phyloP scores from a whole-genome alignment of 2,888 invertebrate species.

The Saturnia japonica region DNA sequence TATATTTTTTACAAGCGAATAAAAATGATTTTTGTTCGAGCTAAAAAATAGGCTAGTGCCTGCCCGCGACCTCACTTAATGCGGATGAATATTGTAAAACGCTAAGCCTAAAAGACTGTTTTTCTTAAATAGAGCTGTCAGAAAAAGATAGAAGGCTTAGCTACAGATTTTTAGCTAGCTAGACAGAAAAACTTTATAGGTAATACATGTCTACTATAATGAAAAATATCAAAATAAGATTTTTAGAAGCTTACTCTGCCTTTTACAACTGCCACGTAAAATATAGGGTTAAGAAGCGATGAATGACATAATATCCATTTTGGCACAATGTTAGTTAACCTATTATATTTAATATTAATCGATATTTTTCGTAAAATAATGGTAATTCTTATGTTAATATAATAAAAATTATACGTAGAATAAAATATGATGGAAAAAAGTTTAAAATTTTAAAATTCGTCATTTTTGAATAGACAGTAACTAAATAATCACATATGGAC shows the following conservation, averaged over 20 bases:
- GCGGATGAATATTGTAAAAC: background rate
- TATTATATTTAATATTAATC: slow-evolving; percentile 24
- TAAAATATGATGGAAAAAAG: too few species aligned
- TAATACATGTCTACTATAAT: background rate
- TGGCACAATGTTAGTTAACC: slow-evolving; percentile 66
- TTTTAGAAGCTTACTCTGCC: background rate
- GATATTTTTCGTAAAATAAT: slow-evolving; percentile 25
- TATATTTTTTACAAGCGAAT: background rate
- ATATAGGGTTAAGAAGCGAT: slow-evolving; percentile 38
- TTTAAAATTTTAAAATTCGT: slow-evolving; percentile 9
- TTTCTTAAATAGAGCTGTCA: background rate
- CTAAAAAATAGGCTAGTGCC: background rate
- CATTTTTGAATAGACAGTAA: background rate
- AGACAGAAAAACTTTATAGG: too few species aligned
- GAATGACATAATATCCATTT: slow-evolving; percentile 41
- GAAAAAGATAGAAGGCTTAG: too few species aligned
- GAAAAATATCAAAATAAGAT: background rate
- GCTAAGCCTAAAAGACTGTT: background rate
- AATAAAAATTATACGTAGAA: background rate
- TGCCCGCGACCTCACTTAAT: background rate
- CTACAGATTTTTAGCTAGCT: background rate
- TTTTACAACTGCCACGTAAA: background rate
- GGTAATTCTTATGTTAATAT: slow-evolving; percentile 23
- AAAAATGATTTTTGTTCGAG: background rate
- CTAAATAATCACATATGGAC: slow-evolving; percentile 47